Base-by-base conservation (phyloP, 2,888 invertebrate genomes). In the Torymus auratus region DNA sequence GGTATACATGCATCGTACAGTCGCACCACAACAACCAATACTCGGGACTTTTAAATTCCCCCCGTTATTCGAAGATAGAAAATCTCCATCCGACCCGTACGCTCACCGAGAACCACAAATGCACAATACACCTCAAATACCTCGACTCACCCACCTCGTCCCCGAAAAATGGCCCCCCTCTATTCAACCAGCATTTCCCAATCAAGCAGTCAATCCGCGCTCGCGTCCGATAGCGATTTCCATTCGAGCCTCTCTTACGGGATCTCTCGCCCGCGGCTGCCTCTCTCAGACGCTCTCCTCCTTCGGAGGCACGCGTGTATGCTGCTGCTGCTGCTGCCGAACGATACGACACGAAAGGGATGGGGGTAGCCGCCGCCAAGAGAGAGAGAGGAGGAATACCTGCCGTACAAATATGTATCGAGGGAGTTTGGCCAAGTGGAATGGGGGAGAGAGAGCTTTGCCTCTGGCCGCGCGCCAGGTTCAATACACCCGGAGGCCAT, bases 371-470 rank as follows among this genome's bases (percentile, higher is more conserved):
- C 41, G 7, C 41, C 7, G 7, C 41, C 28, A 28, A 3, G 3
- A n/a, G n/a, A n/a, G 28, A 28, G 50, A 7, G 14, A 7, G 41
- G 20, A 41, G 15, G 50, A n/a, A 17, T 56, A 78, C 64, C 70
- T 65, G 64, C 55, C 81, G 79, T 83, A 82, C 83, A 85, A 85
- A 85, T 85, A 84, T 84, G 84, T 83, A 85, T 85, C 83, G 74
- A 83, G 83, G 82, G 81, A 82, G 83, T 62, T 75, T 41, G 41
- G 41, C 55, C 55, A 62, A 61, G 50, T 62, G 69, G 74, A 55
- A 58, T 80, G 58, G 75, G 60, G 41, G 65, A 41, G 41, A 13
- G 62, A 62, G 77, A 7, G 41, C 41, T 41, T 41, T 41, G 78
- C 64, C 10, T 50, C 71, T 85, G 85, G 85, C 85, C 68, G 53